Evolutionary conservation across 2,797 vertebrate genomes (phyloP), one percentile per base, ranked within the genome.

Genomic region (Phalloptychus januarius): DNA sequence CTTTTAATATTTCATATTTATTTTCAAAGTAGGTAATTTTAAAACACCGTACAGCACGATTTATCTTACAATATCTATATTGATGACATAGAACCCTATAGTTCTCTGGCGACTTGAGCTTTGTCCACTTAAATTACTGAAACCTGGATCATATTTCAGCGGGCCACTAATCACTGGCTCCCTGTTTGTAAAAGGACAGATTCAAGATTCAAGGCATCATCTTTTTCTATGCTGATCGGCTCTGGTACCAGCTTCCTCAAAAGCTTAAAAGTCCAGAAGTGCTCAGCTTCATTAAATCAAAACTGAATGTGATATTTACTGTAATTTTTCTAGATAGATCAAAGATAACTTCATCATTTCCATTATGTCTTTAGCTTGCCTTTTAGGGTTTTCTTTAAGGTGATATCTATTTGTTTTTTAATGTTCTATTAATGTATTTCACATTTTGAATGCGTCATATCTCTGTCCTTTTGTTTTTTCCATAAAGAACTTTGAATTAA

Each of bases 341-440:
- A 61, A 61, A 2, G 1, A 61, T 61, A 31, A 61, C n/a, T 28
- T 58, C 4, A 28, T 61, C 12, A 58, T 31, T 58, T 58, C 56
- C 3, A 58, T 58, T 11, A 61, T 33, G 5, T 31, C 15, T 31
- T 58, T 61, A 58, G 36, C n/a, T 38, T 63, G 15, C 3, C 36
- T 36, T 63, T 63, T 63, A 31, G 2, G 33, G 16, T 7, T 63
- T 18, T 0, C 36, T 13, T 63, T 18, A 36, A 63, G 36, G 31
- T 36, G 16, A 3, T 20, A 16, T 16, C 16, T 36, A 63, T 7
- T 18, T 33, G 6, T 63, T 20, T 61, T 28, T 16, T 38, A 52
- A 44, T 71, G 44, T 71, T 76, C 52, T 70, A 23, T 72, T 83
- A 12, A 76, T 61, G 5, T 1, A 61, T 33, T 61, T 61, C 28